These are phyloP conservation scores for Acholoe squamosa DNA, from an alignment of 2,888 invertebrate species.

Conservation along the genomic window DNA sequence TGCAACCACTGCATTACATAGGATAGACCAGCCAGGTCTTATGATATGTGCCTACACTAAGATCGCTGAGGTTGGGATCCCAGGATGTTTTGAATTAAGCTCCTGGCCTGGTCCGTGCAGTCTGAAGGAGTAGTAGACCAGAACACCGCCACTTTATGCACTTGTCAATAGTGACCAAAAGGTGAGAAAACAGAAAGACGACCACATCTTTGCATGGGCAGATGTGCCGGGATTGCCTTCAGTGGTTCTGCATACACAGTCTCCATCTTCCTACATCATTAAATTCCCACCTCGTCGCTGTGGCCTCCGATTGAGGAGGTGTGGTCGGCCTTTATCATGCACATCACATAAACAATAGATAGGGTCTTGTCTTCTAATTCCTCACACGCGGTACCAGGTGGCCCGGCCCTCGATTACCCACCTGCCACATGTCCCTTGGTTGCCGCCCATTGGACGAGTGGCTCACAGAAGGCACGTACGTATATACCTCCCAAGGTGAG, in stretches of 20 bases:
- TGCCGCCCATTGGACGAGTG: background rate
- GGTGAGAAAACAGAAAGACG: background rate
- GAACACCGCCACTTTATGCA: background rate
- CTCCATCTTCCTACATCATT: background rate
- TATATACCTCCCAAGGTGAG: background rate
- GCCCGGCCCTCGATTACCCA: background rate
- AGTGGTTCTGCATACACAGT: background rate
- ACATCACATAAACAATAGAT: slow-evolving; percentile 44
- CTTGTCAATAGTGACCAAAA: background rate
- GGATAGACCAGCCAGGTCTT: no score
- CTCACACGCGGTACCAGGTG: slow-evolving; percentile 27
- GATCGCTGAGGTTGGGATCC: no score
- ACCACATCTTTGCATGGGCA: background rate
- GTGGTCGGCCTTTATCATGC: background rate
- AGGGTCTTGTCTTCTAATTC: slow-evolving; percentile 31
- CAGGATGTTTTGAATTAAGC: no score
- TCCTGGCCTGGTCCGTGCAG: no score
- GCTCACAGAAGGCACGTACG: background rate
- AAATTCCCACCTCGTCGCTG: background rate
- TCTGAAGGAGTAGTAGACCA: background rate
- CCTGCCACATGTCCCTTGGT: background rate
- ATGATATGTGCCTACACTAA: no score
- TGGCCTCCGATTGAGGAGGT: background rate
- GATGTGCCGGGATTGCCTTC: slow-evolving; percentile 2
- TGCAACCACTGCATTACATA: no score